These are phyloP conservation scores for Thymelicus lineola DNA, from an alignment of 2,888 invertebrate species.

Conservation along the genomic window DNA sequence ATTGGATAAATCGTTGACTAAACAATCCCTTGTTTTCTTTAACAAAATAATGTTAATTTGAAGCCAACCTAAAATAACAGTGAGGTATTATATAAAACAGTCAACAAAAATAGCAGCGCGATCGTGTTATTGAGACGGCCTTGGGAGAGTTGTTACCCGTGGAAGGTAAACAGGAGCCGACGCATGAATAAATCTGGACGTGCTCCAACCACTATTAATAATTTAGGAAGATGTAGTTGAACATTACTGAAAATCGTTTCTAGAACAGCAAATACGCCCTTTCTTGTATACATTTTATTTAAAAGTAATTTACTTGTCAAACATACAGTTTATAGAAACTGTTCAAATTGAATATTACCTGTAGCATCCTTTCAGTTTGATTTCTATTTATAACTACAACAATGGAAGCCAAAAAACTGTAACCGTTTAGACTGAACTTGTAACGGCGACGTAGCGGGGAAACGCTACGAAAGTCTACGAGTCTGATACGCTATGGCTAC, in stretches of 20 bases:
- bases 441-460: too few relatives aligned
- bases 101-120: conserved; percentile 7
- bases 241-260: background rate
- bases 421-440: too few relatives aligned
- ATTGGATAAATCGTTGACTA: conserved; percentile 2
- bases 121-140: conserved; percentile 9
- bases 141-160: conserved; percentile 9
- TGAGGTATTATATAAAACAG: background rate
- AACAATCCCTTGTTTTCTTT: background rate
- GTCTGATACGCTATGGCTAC: too few relatives aligned
- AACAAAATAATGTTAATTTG: conserved; percentile 13
- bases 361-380: too few relatives aligned
- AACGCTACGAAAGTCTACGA: too few relatives aligned
- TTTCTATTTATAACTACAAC: too few relatives aligned
- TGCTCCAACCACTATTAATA: conserved; percentile 5
- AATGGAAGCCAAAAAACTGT: too few relatives aligned
- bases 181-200: conserved; percentile 11
- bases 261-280: background rate
- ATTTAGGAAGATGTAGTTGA: background rate
- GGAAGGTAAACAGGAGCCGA: conserved; percentile 10
- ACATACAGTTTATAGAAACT: background rate
- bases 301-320: background rate
- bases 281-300: background rate
- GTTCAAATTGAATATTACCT: background rate
- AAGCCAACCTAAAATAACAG: conserved; percentile 5